A percentile compares a stretch with the other conserved stretches of the same genome.
Evolutionary conservation across 2,888 invertebrate genomes (phyloP).

Genomic region (Cephus rjabovi): DNA sequence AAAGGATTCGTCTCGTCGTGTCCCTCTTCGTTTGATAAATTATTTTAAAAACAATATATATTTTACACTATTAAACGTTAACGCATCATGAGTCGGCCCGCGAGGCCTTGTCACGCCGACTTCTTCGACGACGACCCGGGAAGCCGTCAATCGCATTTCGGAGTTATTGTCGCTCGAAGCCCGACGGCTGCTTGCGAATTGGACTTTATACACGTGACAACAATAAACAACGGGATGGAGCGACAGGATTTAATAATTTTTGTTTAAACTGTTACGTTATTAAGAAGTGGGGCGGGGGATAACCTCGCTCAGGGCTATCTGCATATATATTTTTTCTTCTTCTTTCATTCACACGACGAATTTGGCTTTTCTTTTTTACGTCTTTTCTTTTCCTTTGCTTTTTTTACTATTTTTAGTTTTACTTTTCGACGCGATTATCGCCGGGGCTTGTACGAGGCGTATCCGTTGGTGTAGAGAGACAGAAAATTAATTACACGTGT

Average conservation of each 20-base stretch:
- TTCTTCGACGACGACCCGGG: not conserved
- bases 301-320: not conserved
- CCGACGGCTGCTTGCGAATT: not conserved
- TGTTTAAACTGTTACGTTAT: not conserved
- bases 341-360: slow-evolving; percentile 12
- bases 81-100: not conserved
- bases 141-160: not conserved
- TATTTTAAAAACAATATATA: not conserved
- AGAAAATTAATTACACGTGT: not conserved
- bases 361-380: not conserved
- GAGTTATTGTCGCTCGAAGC: not conserved
- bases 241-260: not conserved
- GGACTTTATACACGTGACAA: not conserved
- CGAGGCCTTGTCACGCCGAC: not conserved
- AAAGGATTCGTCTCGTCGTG: not conserved
- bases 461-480: not conserved
- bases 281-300: not conserved
- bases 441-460: not conserved
- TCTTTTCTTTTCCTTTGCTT: slow-evolving; percentile 22
- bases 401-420: slow-evolving; percentile 13
- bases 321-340: slow-evolving; percentile 9
- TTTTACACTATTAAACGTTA: not conserved
- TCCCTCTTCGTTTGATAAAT: not conserved
- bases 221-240: not conserved
- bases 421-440: slow-evolving; percentile 2